Percentiles rank a stretch among this genome's conserved stretches.
Conservation (phyloP, 2,113 vertebrate species). For the Malurus cyaneus region DNA sequence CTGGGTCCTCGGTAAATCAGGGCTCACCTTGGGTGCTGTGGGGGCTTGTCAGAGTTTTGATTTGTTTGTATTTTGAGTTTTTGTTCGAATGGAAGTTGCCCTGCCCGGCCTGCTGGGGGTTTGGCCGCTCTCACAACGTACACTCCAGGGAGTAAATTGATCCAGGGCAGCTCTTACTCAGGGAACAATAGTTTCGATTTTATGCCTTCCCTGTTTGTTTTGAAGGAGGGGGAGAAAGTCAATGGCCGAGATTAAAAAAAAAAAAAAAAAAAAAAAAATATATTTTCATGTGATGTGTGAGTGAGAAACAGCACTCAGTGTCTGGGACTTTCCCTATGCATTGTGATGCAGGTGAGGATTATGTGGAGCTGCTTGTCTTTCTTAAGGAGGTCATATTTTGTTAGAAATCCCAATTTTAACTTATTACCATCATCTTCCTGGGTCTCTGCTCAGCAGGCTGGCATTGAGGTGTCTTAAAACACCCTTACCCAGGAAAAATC, state of each 20-base stretch:
- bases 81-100: background rate
- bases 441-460: background rate
- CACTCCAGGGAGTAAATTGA: background rate
- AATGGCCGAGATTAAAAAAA: background rate
- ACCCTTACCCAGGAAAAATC: fast-evolving
- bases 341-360: background rate
- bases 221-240: background rate
- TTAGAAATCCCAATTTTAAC: background rate
- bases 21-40: background rate
- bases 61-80: background rate
- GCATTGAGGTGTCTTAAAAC: background rate
- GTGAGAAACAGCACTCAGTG: fast-evolving
- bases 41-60: background rate
- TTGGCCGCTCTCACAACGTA: background rate
- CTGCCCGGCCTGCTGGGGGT: background rate
- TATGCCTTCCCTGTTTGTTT: background rate
- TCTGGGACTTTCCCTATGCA: background rate
- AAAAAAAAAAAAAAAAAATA: background rate
- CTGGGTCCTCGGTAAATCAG: background rate
- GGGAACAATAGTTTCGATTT: background rate
- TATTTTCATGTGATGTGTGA: background rate
- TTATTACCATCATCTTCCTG: background rate
- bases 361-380: background rate
- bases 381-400: background rate
- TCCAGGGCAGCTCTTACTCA: background rate